Conservation (phyloP, 2,113 vertebrate genomes). For the Sinocyclocheilus grahami region DNA sequence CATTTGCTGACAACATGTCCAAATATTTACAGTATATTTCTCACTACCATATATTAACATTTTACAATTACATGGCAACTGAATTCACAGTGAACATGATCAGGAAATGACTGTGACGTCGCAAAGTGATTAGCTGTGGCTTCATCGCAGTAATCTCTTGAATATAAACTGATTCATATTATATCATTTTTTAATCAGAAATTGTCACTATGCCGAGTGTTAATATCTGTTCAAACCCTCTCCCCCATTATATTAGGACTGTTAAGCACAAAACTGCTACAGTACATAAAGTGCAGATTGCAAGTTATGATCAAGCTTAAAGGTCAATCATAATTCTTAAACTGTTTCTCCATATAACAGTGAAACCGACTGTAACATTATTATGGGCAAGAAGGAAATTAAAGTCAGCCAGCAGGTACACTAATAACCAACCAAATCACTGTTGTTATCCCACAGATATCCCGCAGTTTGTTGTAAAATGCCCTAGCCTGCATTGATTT, state of each 20-base stretch:
- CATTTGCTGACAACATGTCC: too few relatives aligned
- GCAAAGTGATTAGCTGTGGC: not conserved
- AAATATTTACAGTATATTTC: too few relatives aligned
- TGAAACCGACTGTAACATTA: not conserved
- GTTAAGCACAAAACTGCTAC: not conserved
- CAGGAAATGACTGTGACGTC: not conserved
- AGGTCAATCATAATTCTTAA: not conserved
- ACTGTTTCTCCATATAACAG: not conserved
- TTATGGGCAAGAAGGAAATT: not conserved
- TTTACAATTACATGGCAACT: not conserved
- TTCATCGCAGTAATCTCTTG: not conserved
- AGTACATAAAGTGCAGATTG: constrained; percentile 8
- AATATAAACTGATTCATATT: not conserved
- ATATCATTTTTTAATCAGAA: not conserved
- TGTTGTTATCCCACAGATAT: too few relatives aligned
- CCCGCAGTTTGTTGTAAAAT: not conserved
- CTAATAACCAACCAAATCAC: too few relatives aligned
- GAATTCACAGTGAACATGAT: not conserved
- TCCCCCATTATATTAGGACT: not conserved
- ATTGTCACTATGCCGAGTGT: not conserved
- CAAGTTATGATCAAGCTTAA: not conserved
- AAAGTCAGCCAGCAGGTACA: too few relatives aligned
- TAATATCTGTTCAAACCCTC: not conserved
- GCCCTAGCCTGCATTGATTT: not conserved
- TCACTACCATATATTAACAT: not conserved